Evolutionary conservation across 2,113 vertebrate genomes (phyloP).

Genomic region (human): DNA sequence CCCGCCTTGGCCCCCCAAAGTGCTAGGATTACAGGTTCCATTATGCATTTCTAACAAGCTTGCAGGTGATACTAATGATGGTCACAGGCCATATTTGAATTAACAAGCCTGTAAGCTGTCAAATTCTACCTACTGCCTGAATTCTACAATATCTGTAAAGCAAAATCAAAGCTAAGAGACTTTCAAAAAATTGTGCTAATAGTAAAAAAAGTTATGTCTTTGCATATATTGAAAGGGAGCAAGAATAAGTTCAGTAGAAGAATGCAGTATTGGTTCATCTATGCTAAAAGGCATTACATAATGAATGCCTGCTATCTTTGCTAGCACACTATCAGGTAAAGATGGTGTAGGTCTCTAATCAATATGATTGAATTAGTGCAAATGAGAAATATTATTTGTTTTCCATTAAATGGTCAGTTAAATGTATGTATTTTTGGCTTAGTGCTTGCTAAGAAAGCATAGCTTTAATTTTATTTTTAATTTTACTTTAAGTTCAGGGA

Average conservation of each 20-base stretch:
- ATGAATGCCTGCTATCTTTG: neutral
- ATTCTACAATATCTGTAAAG: neutral
- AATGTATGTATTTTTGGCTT: neutral
- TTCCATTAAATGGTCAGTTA: neutral
- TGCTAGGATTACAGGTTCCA: too few relatives aligned
- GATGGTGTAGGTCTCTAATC: neutral
- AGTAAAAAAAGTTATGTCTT: neutral
- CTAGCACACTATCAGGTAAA: neutral
- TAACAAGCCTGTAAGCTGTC: neutral
- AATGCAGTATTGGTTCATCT: neutral
- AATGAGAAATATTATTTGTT: neutral
- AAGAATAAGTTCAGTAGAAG: neutral
- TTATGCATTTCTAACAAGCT: neutral
- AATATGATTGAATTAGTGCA: neutral
- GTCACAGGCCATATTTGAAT: neutral
- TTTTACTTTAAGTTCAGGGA: too few relatives aligned
- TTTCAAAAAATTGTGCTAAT: neutral
- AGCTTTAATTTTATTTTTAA: neutral
- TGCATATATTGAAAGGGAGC: neutral
- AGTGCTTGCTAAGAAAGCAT: neutral
- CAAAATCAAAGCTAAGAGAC: neutral
- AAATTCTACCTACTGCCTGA: neutral
- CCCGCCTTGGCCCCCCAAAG: too few relatives aligned
- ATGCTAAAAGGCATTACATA: neutral
- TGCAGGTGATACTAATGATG: neutral